Evolutionary conservation across 2,113 vertebrate species (phyloP), one percentile per base, ranked within the genome.

Genomic region (Mohoua ochrocephala): DNA sequence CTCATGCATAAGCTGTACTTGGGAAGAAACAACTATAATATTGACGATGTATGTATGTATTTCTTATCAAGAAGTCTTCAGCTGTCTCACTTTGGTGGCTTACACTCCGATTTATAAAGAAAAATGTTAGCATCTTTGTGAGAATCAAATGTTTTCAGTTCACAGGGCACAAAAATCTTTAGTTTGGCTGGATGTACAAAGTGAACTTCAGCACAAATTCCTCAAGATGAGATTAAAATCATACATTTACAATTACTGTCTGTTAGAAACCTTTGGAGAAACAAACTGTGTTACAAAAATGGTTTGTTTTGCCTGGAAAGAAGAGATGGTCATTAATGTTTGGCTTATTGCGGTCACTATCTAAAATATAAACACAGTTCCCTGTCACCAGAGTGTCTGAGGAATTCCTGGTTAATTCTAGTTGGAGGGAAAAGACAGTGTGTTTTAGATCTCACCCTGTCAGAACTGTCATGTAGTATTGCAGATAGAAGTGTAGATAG

Each of bases 161-260:
- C 71, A 80, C n/a, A 74, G 71, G 54, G 39, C 42, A 91, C 2
- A 13, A 91, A 96, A 91, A 94, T 91, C 78, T 96, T 94, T 79
- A 59, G n/a, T 93, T 96, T 97, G 84, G 90, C 87, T 91, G 45
- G 22, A 77, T 59, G 39, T 88, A 80, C 84, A 91, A 95, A 96
- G 87, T 52, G 35, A 85, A 83, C 67, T 91, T 83, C 18, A 65
- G 87, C 42, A 76, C 54, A 47, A 69, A 90, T 94, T 91, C 82
- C 52, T 52, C 45, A 54, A 69, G 57, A 68, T 53, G 54, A 78
- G 70, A 94, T 96, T 93, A 89, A 94, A 95, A 79, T 69, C 19
- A 7, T 71, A 15, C 24, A 89, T 53, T 84, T 93, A 42, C 42
- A 59, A 45, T 83, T 50, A 41, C 42, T 63, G 27, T 57, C 20